phyloP scores from a whole-genome alignment of 2,797 vertebrate species.

The Synaphobranchus kaupii region DNA sequence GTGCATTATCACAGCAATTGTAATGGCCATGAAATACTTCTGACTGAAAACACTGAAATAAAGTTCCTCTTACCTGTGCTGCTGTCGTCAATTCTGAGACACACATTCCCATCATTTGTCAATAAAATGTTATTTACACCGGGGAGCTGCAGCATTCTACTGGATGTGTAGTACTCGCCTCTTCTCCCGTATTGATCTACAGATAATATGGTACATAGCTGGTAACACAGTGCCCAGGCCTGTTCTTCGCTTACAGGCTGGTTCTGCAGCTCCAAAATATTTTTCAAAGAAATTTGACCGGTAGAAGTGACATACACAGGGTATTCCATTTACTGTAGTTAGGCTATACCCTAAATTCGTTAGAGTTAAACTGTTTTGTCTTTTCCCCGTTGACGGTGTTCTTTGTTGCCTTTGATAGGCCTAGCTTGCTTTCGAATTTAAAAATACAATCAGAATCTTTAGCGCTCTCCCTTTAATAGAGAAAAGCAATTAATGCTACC shows the following conservation, averaged over 20 bases:
- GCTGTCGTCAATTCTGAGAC: constrained; percentile 42
- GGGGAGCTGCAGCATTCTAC: constrained; percentile 45
- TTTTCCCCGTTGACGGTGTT: neutral
- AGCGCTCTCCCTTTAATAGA: neutral
- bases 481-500: neutral
- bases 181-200: neutral
- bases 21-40: neutral
- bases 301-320: neutral
- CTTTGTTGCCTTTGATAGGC: neutral
- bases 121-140: constrained; percentile 60
- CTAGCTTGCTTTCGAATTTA: neutral
- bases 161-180: neutral
- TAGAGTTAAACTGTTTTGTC: neutral
- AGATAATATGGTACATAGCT: constrained; percentile 60
- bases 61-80: constrained; percentile 26
- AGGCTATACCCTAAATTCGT: neutral
- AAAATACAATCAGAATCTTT: neutral
- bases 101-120: constrained; percentile 62
- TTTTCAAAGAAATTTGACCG: constrained; percentile 58
- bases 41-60: neutral
- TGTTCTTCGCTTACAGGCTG: constrained; percentile 71
- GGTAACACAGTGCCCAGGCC: constrained; percentile 76
- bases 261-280: constrained; percentile 61
- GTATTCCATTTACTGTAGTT: constrained; percentile 30
- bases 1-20: neutral